Conservation (phyloP, 1,140 invertebrate genomes). For the Scaptodrosophila lebanonensis region DNA sequence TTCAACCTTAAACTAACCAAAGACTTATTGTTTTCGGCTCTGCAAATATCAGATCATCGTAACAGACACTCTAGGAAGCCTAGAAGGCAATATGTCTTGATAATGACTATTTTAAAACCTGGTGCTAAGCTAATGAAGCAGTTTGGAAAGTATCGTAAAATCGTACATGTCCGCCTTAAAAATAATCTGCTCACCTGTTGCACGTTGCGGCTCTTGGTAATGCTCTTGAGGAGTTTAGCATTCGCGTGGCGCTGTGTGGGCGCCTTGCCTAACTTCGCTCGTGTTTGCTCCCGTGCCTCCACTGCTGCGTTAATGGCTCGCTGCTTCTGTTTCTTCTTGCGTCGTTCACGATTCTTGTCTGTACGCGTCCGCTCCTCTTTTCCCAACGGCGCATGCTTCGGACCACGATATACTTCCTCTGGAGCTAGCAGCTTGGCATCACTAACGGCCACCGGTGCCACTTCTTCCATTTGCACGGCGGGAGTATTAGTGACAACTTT, state of each 20-base stretch:
- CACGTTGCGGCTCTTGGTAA: constrained; percentile 83
- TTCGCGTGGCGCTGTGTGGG: constrained; percentile 81
- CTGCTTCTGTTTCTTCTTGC: constrained; percentile 91
- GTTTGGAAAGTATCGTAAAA: no score
- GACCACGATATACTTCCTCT: constrained; percentile 92
- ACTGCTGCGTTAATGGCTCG: constrained; percentile 79
- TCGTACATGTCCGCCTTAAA: no score
- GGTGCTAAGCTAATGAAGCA: no score
- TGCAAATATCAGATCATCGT: no score
- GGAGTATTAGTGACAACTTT: constrained; percentile 95
- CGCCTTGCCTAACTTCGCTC: constrained; percentile 77
- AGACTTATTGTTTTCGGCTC: no score
- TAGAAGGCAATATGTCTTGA: no score
- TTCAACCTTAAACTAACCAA: no score
- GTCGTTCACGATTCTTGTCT: constrained; percentile 92
- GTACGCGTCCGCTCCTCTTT: constrained; percentile 89
- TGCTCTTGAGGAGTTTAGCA: constrained; percentile 79
- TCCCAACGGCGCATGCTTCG: constrained; percentile 87
- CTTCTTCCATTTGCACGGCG: constrained; percentile 95
- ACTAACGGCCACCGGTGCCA: constrained; percentile 91
- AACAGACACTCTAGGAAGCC: no score
- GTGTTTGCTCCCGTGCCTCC: constrained; percentile 78
- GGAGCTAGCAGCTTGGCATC: constrained; percentile 93
- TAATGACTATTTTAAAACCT: no score
- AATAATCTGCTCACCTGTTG: constrained; percentile 77